Conservation (phyloP, 2,888 invertebrate species). For the Microctonus aethiopoides region DNA sequence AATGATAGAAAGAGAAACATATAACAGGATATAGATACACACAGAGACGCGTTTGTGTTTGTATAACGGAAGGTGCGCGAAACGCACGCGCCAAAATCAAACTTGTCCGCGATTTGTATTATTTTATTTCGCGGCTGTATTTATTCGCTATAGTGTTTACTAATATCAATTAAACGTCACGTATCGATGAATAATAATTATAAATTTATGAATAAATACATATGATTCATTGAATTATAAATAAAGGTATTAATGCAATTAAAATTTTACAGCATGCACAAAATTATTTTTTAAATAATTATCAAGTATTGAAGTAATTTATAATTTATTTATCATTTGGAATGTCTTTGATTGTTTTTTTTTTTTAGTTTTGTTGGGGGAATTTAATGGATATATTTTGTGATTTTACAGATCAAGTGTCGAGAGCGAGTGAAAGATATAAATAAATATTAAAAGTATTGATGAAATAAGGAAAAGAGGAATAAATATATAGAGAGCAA, state of each 20-base stretch:
- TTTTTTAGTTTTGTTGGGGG: neutral
- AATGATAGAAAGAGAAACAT: neutral
- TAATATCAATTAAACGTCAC: neutral
- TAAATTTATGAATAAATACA: neutral
- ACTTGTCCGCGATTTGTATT: neutral
- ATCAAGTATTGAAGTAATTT: no score
- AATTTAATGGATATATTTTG: neutral
- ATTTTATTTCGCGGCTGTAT: neutral
- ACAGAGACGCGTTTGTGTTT: constrained; percentile 2
- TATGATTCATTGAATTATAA: neutral
- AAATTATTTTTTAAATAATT: no score
- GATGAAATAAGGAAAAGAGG: neutral
- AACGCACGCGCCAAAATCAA: neutral
- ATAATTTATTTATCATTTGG: no score
- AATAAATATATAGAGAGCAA: neutral
- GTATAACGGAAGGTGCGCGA: neutral
- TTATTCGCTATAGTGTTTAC: neutral
- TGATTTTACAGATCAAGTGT: neutral
- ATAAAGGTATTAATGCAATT: neutral
- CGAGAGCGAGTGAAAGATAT: neutral
- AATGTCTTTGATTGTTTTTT: neutral
- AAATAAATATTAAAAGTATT: neutral
- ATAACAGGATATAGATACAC: constrained; percentile 1
- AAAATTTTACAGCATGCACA: no score
- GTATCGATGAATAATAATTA: neutral